Percentiles rank a stretch among this genome's conserved stretches.
Conservation (phyloP, 2,797 vertebrate genomes). For the Lates japonicus region DNA sequence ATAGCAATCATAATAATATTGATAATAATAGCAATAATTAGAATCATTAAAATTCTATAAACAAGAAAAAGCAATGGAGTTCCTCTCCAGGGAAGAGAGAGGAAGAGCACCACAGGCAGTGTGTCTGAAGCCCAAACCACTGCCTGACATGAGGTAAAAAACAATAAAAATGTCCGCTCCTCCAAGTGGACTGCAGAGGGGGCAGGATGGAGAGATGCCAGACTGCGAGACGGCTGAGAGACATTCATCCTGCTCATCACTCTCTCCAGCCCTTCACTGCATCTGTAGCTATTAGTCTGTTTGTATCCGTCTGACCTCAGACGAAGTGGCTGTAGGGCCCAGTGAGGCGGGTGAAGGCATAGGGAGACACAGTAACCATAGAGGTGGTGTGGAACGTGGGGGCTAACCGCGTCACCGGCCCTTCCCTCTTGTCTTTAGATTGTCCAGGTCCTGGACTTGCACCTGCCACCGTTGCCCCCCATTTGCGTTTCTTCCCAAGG, state of each 20-base stretch:
- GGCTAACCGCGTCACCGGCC: conserved; percentile 88
- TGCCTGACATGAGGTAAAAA: conserved; percentile 98
- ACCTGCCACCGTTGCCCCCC: conserved; percentile 85
- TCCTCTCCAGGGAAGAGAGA: conserved; percentile 88
- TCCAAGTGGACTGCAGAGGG: conserved; percentile 69
- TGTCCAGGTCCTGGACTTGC: conserved; percentile 83
- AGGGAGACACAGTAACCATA: conserved; percentile 94
- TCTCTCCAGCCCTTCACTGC: conserved; percentile 70
- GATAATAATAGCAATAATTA: conserved; percentile 90
- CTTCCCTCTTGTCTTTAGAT: conserved; percentile 91
- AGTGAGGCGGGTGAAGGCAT: conserved; percentile 97
- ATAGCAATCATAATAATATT: conserved; percentile 90
- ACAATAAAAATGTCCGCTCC: conserved; percentile 80
- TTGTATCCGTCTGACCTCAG: conserved; percentile 81
- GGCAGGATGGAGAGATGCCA: conserved; percentile 76
- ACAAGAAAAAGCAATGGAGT: conserved; percentile 89
- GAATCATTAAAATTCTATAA: conserved; percentile 90
- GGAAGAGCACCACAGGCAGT: conserved; percentile 97
- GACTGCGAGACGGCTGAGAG: conserved; percentile 69
- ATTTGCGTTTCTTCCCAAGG: conserved; percentile 96
- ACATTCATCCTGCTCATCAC: conserved; percentile 72
- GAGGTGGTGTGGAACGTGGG: conserved; percentile 93
- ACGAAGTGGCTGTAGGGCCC: conserved; percentile 98
- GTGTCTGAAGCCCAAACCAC: conserved; percentile 88
- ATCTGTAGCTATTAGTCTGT: conserved; percentile 65